A percentile compares a stretch with the other conserved stretches of the same genome.
Evolutionary conservation across 2,888 invertebrate genomes (phyloP).

Genomic region (Amiota minor): DNA sequence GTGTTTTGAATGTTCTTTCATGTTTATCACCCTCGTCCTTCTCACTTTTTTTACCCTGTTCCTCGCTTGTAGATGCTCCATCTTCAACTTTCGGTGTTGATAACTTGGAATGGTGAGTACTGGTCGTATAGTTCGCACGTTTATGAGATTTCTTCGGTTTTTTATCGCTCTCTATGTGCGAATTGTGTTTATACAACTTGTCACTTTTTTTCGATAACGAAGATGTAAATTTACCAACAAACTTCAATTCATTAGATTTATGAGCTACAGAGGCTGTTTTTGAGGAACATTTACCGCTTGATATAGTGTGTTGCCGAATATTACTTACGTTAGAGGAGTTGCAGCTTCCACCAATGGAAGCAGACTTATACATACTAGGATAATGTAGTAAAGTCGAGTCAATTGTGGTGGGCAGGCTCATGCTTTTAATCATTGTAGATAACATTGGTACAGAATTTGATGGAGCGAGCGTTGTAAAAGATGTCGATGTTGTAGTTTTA

Average conservation of each 20-base stretch:
- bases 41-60: slow-evolving; percentile 50
- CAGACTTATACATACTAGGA: slow-evolving; percentile 64
- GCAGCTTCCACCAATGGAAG: slow-evolving; percentile 73
- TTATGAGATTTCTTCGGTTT: slow-evolving; percentile 59
- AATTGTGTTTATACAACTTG: slow-evolving; percentile 69
- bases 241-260: slow-evolving; percentile 48
- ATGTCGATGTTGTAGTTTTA: slow-evolving; percentile 37
- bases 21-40: slow-evolving; percentile 56
- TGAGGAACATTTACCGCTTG: slow-evolving; percentile 69
- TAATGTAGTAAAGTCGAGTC: slow-evolving; percentile 37
- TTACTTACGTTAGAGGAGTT: slow-evolving; percentile 60
- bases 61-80: slow-evolving; percentile 60
- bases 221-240: slow-evolving; percentile 39
- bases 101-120: slow-evolving; percentile 55
- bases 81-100: slow-evolving; percentile 58
- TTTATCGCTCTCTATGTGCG: slow-evolving; percentile 65
- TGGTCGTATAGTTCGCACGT: slow-evolving; percentile 60
- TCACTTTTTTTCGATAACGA: slow-evolving; percentile 50
- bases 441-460: slow-evolving; percentile 38
- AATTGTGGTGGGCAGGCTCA: slow-evolving; percentile 61
- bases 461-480: slow-evolving; percentile 37
- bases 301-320: slow-evolving; percentile 35
- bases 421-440: slow-evolving; percentile 65
- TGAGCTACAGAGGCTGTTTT: slow-evolving; percentile 52
- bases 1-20: slow-evolving; percentile 50